Evolutionary conservation across 2,797 vertebrate species (phyloP).

Genomic region (Catharus ustulatus): DNA sequence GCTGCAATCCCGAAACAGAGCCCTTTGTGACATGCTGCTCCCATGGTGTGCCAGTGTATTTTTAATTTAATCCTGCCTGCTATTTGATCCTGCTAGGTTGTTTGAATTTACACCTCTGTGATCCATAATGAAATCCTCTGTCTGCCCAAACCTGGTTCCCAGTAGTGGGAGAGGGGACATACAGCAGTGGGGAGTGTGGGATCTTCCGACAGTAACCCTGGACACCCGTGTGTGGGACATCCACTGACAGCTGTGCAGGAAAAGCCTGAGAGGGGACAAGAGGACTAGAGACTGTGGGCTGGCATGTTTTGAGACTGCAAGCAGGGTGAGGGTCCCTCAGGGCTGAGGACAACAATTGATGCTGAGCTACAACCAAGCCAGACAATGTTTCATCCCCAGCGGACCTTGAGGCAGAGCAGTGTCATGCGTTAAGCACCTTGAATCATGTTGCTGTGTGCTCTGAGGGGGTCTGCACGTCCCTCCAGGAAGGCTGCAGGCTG

Average conservation of each 20-base stretch:
- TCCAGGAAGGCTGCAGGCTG: not conserved
- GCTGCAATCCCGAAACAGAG: not conserved
- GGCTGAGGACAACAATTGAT: not conserved
- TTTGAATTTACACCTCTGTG: not conserved
- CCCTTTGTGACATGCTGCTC: accelerated
- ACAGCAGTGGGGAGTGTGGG: not conserved
- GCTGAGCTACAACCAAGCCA: not conserved
- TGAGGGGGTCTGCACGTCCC: accelerated
- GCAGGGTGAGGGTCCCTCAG: not conserved
- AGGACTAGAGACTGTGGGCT: not conserved
- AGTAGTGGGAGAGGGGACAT: accelerated
- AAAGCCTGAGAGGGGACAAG: not conserved
- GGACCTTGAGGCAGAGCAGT: not conserved
- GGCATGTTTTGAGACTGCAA: not conserved
- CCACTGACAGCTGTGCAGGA: not conserved
- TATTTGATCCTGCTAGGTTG: not conserved
- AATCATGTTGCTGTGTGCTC: accelerated
- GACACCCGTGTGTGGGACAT: no score
- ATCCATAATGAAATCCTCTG: not conserved
- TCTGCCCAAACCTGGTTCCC: not conserved
- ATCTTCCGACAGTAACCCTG: not conserved
- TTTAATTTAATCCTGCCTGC: not conserved
- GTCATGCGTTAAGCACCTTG: not conserved
- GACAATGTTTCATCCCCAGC: not conserved
- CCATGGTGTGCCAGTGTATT: not conserved